phyloP scores from a whole-genome alignment of 1,140 invertebrate species.

The Adoxophyes honmai region DNA sequence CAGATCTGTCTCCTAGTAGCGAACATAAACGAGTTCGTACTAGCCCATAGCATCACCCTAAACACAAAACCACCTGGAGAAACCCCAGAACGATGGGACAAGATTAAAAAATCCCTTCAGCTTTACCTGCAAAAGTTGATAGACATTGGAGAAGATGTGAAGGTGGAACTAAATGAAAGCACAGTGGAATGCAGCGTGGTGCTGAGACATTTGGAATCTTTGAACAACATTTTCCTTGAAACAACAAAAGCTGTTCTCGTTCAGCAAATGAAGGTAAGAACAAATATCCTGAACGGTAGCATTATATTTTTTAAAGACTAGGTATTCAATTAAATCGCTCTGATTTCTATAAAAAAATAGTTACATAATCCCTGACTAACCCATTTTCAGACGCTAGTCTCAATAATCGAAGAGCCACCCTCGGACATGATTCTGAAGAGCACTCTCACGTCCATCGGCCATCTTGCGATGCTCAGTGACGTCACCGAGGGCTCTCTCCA shows the following conservation, averaged over 20 bases:
- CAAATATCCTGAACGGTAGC: no score
- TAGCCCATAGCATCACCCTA: slow-evolving; percentile 74
- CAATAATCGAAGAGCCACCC: slow-evolving; percentile 74
- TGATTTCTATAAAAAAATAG: no score
- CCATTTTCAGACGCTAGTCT: slow-evolving; percentile 66
- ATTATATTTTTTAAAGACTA: no score
- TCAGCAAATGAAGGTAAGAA: slow-evolving; percentile 72
- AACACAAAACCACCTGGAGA: slow-evolving; percentile 74
- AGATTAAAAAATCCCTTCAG: slow-evolving; percentile 71
- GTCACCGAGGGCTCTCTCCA: slow-evolving; percentile 48
- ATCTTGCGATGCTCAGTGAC: slow-evolving; percentile 66
- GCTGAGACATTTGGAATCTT: slow-evolving; percentile 59
- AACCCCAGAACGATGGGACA: slow-evolving; percentile 73
- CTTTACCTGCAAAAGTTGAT: slow-evolving; percentile 70
- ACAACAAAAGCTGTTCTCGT: slow-evolving; percentile 73
- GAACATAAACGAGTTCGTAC: slow-evolving; percentile 74
- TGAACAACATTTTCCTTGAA: slow-evolving; percentile 71
- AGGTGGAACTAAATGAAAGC: slow-evolving; percentile 69
- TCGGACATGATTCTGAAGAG: slow-evolving; percentile 75
- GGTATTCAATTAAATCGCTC: no score
- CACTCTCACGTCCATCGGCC: slow-evolving; percentile 71
- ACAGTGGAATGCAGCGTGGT: slow-evolving; percentile 60
- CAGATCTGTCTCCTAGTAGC: slow-evolving; percentile 67
- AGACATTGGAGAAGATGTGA: slow-evolving; percentile 71
- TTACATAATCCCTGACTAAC: not conserved